Percentiles rank a stretch among this genome's conserved stretches.
These are phyloP conservation scores for Eleutherodactylus coqui DNA, from an alignment of 2,797 vertebrate genomes.

Conservation along the genomic window DNA sequence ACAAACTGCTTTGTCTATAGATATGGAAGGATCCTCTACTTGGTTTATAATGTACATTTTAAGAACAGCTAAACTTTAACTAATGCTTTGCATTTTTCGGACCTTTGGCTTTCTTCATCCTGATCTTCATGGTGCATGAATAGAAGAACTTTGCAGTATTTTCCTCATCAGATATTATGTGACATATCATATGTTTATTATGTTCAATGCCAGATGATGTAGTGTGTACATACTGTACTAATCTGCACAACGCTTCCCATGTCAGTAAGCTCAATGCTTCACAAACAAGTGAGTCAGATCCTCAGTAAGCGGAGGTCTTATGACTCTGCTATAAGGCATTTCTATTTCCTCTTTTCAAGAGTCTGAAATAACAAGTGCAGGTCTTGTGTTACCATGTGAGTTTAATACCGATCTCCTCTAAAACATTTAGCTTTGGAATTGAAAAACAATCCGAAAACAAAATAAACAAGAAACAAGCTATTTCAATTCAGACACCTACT, in stretches of 20 bases:
- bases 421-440: not conserved
- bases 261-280: conserved; percentile 18
- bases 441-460: not conserved
- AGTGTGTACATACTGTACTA: not conserved
- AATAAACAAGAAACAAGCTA: not conserved
- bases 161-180: too few species aligned
- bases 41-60: too few species aligned
- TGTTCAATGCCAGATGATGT: not conserved
- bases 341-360: conserved; percentile 17
- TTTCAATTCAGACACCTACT: not conserved
- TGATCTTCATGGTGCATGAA: too few species aligned
- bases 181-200: not conserved
- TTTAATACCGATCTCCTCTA: not conserved
- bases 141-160: too few species aligned
- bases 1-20: too few species aligned
- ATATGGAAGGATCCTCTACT: too few species aligned
- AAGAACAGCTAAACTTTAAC: too few species aligned
- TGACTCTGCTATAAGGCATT: not conserved
- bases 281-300: conserved; percentile 17
- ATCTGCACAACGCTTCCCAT: not conserved
- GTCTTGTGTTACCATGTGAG: not conserved
- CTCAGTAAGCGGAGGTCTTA: not conserved
- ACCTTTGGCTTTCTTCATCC: too few species aligned
- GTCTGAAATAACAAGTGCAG: not conserved
- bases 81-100: too few species aligned